These are phyloP conservation scores for Tetropium fuscum DNA, from an alignment of 2,888 invertebrate species.

Conservation along the genomic window DNA sequence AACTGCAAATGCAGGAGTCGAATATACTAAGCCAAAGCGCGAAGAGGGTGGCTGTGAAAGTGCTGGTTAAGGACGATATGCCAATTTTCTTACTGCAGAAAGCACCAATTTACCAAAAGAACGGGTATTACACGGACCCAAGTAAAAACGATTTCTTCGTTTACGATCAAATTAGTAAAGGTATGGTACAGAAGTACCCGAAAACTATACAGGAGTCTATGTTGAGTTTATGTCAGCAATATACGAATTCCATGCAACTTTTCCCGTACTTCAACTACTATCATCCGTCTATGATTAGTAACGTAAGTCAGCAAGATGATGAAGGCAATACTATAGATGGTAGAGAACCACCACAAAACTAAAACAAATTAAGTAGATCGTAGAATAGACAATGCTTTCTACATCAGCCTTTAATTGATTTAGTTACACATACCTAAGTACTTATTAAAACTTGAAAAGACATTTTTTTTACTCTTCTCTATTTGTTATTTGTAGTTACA, in stretches of 20 bases:
- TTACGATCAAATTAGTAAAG: conserved; percentile 62
- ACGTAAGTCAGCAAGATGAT: conserved; percentile 54
- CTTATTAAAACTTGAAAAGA: conserved; percentile 3
- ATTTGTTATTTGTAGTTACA: neutral
- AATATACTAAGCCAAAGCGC: conserved; percentile 77
- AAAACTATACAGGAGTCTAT: conserved; percentile 64
- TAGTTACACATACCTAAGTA: too few relatives aligned
- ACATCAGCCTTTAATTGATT: too few relatives aligned
- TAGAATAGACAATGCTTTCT: neutral
- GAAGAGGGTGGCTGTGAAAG: conserved; percentile 91
- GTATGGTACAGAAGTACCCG: conserved; percentile 57
- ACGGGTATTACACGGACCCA: conserved; percentile 35
- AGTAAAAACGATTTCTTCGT: conserved; percentile 56
- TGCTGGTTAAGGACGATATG: conserved; percentile 87
- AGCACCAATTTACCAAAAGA: conserved; percentile 51
- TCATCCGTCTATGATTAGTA: conserved; percentile 58
- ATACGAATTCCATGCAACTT: conserved; percentile 62
- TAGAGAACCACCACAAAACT: conserved; percentile 48
- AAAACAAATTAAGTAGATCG: conserved; percentile 4
- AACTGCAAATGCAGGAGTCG: conserved; percentile 84
- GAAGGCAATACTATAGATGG: conserved; percentile 47
- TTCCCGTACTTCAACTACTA: conserved; percentile 66
- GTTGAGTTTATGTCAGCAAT: conserved; percentile 64
- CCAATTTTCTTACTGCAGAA: conserved; percentile 67
- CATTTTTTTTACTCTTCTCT: conserved; percentile 3